Evolutionary conservation across 2,888 invertebrate species (phyloP).

Genomic region (Acleris holmiana): DNA sequence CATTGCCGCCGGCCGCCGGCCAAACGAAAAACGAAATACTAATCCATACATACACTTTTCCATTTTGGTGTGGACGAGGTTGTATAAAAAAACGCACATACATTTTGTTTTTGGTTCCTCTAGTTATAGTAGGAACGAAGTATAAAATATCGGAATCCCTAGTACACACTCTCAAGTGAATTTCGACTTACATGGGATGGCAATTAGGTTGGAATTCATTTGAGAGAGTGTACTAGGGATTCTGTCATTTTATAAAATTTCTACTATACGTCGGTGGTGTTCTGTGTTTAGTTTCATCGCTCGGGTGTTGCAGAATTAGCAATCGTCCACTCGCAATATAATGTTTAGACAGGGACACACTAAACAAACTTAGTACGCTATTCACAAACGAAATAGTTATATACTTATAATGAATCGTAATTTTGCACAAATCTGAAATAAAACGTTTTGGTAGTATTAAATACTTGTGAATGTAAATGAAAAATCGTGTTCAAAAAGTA

Average conservation of each 20-base stretch:
- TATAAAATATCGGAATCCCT: no score
- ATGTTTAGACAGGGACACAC: not conserved
- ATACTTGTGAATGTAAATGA: not conserved
- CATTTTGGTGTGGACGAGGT: conserved; percentile 22
- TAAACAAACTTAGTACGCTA: not conserved
- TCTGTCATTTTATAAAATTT: no score
- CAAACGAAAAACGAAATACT: no score
- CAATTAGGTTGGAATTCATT: no score
- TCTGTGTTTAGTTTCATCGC: not conserved
- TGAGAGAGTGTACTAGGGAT: no score
- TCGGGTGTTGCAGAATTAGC: not conserved
- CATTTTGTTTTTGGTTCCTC: conserved; percentile 48
- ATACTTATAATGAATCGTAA: not conserved
- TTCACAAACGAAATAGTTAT: conserved; percentile 44
- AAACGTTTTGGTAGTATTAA: not conserved
- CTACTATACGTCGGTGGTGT: conserved; percentile 69
- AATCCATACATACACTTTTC: no score
- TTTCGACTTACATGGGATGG: no score
- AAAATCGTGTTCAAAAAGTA: conserved; percentile 5
- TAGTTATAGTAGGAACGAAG: no score
- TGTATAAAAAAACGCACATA: conserved; percentile 53
- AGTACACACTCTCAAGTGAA: no score
- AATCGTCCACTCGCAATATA: not conserved
- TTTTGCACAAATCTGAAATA: not conserved
- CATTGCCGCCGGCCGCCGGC: no score